A percentile compares a stretch with the other conserved stretches of the same genome.
Evolutionary conservation across 2,797 vertebrate genomes (phyloP).

Genomic region (Heliangelus exortis): DNA sequence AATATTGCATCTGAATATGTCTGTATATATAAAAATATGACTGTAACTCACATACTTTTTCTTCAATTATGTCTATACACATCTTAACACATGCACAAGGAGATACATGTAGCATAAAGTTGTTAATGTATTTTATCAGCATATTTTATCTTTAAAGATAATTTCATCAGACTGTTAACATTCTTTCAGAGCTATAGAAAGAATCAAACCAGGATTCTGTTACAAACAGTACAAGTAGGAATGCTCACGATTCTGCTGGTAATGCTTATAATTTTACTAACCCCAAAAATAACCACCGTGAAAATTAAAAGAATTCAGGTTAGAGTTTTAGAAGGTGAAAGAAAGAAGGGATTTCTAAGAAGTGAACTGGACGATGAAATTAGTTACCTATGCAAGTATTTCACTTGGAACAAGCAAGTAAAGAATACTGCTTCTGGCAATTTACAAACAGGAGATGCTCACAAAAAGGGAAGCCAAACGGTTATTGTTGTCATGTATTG

Average conservation of each 20-base stretch:
- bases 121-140: background rate
- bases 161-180: constrained; percentile 10
- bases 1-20: background rate
- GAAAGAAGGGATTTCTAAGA: constrained; percentile 30
- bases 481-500: constrained; percentile 28
- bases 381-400: constrained; percentile 58
- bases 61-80: background rate
- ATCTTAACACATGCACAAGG: background rate
- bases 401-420: constrained; percentile 25
- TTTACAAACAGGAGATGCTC: background rate
- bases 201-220: constrained; percentile 38
- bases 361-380: constrained; percentile 58
- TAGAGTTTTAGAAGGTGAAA: background rate
- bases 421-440: constrained; percentile 45
- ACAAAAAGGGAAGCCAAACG: constrained; percentile 36
- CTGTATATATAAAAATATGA: background rate
- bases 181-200: constrained; percentile 8
- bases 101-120: background rate
- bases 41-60: background rate
- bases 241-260: background rate
- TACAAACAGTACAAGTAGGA: constrained; percentile 29
- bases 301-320: constrained; percentile 48
- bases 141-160: constrained; percentile 2
- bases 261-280: background rate
- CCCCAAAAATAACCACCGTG: constrained; percentile 29